Evolutionary conservation across 2,888 invertebrate genomes (phyloP).

Genomic region (Mermis nigrescens): DNA sequence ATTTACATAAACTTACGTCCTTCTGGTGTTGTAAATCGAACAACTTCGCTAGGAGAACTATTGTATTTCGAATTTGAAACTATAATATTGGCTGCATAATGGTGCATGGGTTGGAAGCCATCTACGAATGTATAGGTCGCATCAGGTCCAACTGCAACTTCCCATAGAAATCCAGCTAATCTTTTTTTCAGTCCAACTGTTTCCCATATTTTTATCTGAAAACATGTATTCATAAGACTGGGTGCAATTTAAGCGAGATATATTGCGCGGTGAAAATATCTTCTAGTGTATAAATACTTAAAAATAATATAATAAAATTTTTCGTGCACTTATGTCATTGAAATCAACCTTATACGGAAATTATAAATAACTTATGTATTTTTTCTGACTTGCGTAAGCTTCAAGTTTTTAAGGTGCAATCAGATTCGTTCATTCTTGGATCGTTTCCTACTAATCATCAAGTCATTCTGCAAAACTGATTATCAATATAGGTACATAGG

Average conservation of each 20-base stretch:
- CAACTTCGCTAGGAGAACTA: slow-evolving; percentile 64
- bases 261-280: too few species aligned
- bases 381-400: too few species aligned
- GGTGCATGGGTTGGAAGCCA: slow-evolving; percentile 59
- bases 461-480: too few species aligned
- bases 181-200: neutral
- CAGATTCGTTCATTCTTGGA: too few species aligned
- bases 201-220: slow-evolving; percentile 23
- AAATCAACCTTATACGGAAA: neutral
- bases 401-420: too few species aligned
- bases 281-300: too few species aligned
- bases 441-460: too few species aligned
- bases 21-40: slow-evolving; percentile 70
- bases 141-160: neutral
- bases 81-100: slow-evolving; percentile 65
- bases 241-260: too few species aligned
- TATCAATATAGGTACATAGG: too few species aligned
- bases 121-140: slow-evolving; percentile 50
- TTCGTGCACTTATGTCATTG: neutral
- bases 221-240: neutral
- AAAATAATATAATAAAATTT: too few species aligned
- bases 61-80: slow-evolving; percentile 72
- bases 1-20: slow-evolving; percentile 43
- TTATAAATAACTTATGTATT: too few species aligned
- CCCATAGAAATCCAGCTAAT: neutral